A percentile compares a stretch with the other conserved stretches of the same genome.
Conservation (phyloP, 2,888 invertebrate species). For the Parnassius mnemosyne region DNA sequence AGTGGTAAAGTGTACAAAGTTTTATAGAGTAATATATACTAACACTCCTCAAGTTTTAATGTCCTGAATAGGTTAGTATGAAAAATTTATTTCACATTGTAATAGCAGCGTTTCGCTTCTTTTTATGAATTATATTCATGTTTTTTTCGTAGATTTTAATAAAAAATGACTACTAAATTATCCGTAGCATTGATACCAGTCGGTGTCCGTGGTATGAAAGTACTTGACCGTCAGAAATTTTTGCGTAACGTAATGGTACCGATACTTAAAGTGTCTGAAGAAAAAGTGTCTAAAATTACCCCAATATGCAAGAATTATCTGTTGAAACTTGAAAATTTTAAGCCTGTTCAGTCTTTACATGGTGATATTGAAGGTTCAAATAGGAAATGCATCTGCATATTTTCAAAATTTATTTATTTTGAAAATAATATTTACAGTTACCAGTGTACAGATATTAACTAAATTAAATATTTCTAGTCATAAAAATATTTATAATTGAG, state of each 20-base stretch:
- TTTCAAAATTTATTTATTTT: too few relatives aligned
- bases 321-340: conserved; percentile 87
- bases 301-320: conserved; percentile 84
- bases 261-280: conserved; percentile 79
- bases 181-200: conserved; percentile 76
- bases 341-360: conserved; percentile 80
- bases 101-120: conserved; percentile 3
- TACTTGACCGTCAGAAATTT: conserved; percentile 86
- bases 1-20: background rate
- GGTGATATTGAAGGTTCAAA: conserved; percentile 40
- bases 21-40: background rate
- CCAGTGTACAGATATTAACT: too few relatives aligned
- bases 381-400: conserved; percentile 74
- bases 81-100: background rate
- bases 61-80: conserved; percentile 21
- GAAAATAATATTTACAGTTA: too few relatives aligned
- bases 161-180: conserved; percentile 15
- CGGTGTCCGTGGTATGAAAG: conserved; percentile 87
- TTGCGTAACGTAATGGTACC: conserved; percentile 83
- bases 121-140: conserved; percentile 16
- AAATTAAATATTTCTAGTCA: too few relatives aligned
- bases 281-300: conserved; percentile 72
- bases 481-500: too few relatives aligned
- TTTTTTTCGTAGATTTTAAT: conserved; percentile 14
- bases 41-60: background rate